Evolutionary conservation across 64 coral and sea anemone genomes (phyloP), one percentile per base, ranked within the genome.

Genomic region (Pocillopora damicornis): DNA sequence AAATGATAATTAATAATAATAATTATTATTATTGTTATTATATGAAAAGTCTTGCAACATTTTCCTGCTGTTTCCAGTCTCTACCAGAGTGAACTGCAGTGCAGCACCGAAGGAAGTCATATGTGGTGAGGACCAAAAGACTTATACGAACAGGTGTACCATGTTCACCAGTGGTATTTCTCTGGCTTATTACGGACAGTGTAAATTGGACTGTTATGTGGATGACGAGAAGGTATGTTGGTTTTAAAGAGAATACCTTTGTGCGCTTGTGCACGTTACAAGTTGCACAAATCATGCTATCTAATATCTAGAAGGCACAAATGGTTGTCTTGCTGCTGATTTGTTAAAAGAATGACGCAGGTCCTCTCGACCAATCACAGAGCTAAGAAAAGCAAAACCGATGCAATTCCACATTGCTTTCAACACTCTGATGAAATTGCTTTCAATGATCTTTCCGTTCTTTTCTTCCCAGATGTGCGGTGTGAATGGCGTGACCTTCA

Each of bases 161-260:
- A 87, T 96, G 83, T 12, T 75, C 76, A 61, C 77, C 16, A 51
- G 42, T 26, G 78, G 91, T 18, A 57, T 96, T 10, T 35, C 81
- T 1, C 76, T 96, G 76, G 91, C 91, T n/a, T 96, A 96, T 75
- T 51, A 86, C 0, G 94, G 94, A 68, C 83, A 91, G 23, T 96
- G 94, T 76, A 87, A 79, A 90, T 58, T 73, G 58, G 77, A 91
- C 1, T 96, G 94, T 51, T 23, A 38, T 64, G 16, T 51, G 10
- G 74, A 64, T 38, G 37, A 87, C 18, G 63, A 85, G 69, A 67
- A 58, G 77, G 88, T 69, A 61, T 77, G 65, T n/a, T 85, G 34
- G 42, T 51, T 51, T 51, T 4, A 51, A 2, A 7, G 7, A 51
- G 30, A 30, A 30, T 30, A 30, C 30, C 30, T 30, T 30, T 30